Percentiles rank a stretch among this genome's conserved stretches.
Conservation (phyloP, 2,797 vertebrate species). For the Telmatherina bonti region DNA sequence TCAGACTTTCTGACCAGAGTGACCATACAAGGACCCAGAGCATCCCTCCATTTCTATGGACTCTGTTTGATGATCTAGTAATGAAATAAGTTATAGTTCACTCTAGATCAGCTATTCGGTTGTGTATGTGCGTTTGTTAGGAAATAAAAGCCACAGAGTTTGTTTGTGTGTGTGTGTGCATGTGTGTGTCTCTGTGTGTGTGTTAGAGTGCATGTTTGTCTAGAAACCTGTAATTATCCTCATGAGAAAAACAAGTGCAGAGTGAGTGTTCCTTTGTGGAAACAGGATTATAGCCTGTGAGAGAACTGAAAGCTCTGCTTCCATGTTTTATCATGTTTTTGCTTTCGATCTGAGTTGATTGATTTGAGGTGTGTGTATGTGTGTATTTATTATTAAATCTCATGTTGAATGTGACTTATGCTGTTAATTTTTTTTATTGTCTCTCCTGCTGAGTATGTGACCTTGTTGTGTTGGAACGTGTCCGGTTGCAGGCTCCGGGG, state of each 20-base stretch:
- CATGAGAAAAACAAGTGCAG: conserved; percentile 91
- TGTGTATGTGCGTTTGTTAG: conserved; percentile 16
- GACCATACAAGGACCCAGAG: conserved; percentile 15
- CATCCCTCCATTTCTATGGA: conserved; percentile 31
- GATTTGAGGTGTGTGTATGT: conserved; percentile 15
- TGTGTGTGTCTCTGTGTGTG: background rate
- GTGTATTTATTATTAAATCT: conserved; percentile 23
- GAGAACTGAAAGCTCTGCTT: conserved; percentile 83
- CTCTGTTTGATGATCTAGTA: conserved; percentile 39
- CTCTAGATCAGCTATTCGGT: conserved; percentile 1
- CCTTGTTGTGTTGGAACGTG: conserved; percentile 91
- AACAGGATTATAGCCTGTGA: conserved; percentile 89
- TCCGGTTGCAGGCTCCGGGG: conserved; percentile 86
- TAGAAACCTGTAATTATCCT: conserved; percentile 90
- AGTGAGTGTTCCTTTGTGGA: conserved; percentile 90
- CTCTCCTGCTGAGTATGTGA: conserved; percentile 43
- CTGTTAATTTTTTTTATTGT: conserved; percentile 37
- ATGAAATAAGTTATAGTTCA: conserved; percentile 66
- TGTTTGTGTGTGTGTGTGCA: conserved; percentile 1
- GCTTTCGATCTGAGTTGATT: conserved; percentile 85
- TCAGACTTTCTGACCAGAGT: conserved; percentile 45
- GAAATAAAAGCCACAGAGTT: conserved; percentile 20
- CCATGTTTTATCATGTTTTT: conserved; percentile 82
- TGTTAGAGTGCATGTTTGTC: conserved; percentile 30
- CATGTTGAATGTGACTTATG: conserved; percentile 23